Base-by-base conservation (phyloP, 23 tunicate species). In the Halocynthia aurantium region DNA sequence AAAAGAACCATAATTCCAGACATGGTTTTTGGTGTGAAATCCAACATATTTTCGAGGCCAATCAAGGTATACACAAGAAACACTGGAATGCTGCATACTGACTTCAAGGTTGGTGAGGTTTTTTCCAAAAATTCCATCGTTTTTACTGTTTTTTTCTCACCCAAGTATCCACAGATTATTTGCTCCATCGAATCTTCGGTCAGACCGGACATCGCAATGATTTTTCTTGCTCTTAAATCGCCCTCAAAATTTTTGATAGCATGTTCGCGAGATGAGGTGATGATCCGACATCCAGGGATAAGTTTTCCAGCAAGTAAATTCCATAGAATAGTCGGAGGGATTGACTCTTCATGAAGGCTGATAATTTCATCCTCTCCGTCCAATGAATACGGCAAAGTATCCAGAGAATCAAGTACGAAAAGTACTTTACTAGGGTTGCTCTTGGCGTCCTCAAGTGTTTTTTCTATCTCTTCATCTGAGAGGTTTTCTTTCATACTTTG, bases 271-370 rank as follows among this genome's bases (percentile, higher is more conserved):
- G 44, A 19, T 8, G 69, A 64, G 10, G 69, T 64, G 8, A 64
- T 64, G 10, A 64, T 64, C 7, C 69, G 69, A 64, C 10, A 64
- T 8, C 10, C 69, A 64, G 69, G 10, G 7, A 64, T 8, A 44
- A 64, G 69, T 7, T 64, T 64, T 31, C 69, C 69, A 64, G 10
- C 69, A 64, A 64, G 69, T 7, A 64, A 10, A 64, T 64, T 64
- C 69, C 10, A 64, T 19, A 64, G 10, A 64, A 64, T 64, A 7
- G 69, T 44, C 22, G 20, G 44, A 8, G 69, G 69, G 7, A 19
- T 64, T 64, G 69, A 31, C 22, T 64, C 10, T 44, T 7, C 69
- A 7, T 8, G 8, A 8, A 64, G 8, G 22, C 22, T 44, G 10
- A 64, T 64, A 10, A 8, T 8, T 10, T 64, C 10, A 10, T 64